phyloP scores from a whole-genome alignment of 2,113 vertebrate genomes.

The Caretta caretta region DNA sequence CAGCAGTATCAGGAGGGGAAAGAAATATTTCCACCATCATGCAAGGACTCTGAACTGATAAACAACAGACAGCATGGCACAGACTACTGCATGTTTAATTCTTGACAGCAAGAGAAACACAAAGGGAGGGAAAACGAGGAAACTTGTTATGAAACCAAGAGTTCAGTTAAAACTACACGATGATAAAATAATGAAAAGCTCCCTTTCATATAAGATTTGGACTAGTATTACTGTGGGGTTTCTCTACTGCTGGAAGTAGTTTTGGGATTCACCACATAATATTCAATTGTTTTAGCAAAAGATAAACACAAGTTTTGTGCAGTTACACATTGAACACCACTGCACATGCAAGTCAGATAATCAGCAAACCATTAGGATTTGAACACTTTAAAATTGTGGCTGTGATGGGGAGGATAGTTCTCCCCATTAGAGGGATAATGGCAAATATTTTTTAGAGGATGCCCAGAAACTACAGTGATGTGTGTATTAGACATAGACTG shows the following conservation, averaged over 20 bases:
- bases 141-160: background rate
- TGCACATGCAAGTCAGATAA: background rate
- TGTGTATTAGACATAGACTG: too few relatives aligned
- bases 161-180: background rate
- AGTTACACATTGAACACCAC: background rate
- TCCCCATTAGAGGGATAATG: too few relatives aligned
- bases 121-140: background rate
- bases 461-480: too few relatives aligned
- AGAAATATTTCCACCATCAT: background rate
- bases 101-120: background rate
- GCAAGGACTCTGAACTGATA: background rate
- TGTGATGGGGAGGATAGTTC: too few relatives aligned
- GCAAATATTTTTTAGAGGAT: too few relatives aligned
- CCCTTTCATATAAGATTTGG: background rate
- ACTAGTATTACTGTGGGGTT: background rate
- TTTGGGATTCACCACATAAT: background rate
- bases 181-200: background rate
- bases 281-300: background rate
- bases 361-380: background rate
- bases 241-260: background rate
- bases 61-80: background rate
- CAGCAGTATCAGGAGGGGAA: background rate
- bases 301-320: background rate
- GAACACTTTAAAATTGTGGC: too few relatives aligned
- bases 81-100: background rate